A percentile compares a stretch with the other conserved stretches of the same genome.
These are phyloP conservation scores for Agrochola litura DNA, from an alignment of 2,888 invertebrate species.

Conservation along the genomic window DNA sequence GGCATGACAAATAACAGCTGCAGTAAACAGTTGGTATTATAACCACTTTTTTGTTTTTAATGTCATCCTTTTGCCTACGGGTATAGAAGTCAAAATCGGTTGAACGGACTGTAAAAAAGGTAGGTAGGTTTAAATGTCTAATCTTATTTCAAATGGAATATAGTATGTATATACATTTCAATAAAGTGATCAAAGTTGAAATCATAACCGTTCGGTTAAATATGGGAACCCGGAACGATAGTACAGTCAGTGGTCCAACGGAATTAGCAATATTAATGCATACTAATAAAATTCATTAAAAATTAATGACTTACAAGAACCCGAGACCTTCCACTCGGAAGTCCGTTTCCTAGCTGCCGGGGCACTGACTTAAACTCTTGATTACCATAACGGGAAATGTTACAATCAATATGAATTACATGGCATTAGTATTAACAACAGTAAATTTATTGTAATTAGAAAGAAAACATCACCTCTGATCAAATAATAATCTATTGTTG, in stretches of 20 bases:
- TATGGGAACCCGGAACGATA: background rate
- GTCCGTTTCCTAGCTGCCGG: conserved; percentile 49
- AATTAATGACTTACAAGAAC: conserved; percentile 34
- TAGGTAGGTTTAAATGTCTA: too few relatives aligned
- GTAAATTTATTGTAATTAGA: background rate
- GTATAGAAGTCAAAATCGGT: too few relatives aligned
- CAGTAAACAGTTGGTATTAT: too few relatives aligned
- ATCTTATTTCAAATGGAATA: too few relatives aligned
- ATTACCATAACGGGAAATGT: conserved; percentile 39
- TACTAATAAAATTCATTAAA: conserved; percentile 19
- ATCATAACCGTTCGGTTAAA: too few relatives aligned
- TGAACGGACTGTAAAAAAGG: too few relatives aligned
- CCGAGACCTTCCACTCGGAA: conserved; percentile 40
- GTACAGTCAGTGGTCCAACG: background rate
- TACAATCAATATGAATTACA: conserved; percentile 10
- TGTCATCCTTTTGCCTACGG: too few relatives aligned
- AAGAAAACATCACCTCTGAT: background rate
- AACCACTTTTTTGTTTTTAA: too few relatives aligned
- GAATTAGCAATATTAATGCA: conserved; percentile 15
- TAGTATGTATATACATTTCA: too few relatives aligned
- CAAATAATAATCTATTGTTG: background rate
- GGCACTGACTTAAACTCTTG: conserved; percentile 16
- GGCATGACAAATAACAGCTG: too few relatives aligned
- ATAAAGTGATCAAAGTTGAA: too few relatives aligned
- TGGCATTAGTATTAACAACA: conserved; percentile 4